Percentiles rank a stretch among this genome's conserved stretches.
Conservation (phyloP, 2,888 invertebrate genomes). For the Habrosyne pyritoides region DNA sequence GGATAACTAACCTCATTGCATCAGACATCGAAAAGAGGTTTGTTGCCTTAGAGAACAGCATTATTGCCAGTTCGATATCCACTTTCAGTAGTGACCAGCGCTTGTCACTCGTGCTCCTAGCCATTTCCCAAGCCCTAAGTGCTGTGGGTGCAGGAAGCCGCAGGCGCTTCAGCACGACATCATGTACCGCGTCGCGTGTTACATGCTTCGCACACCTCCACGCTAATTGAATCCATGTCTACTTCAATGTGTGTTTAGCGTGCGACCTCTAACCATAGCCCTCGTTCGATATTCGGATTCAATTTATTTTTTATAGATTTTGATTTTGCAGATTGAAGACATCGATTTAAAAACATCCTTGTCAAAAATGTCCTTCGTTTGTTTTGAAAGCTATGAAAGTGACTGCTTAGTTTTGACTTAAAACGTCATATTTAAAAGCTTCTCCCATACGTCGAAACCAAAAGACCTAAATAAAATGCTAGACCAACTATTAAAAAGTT, state of each 20-base stretch:
- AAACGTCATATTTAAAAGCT: no score
- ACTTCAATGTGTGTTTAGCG: slow-evolving; percentile 46
- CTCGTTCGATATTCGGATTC: slow-evolving; percentile 14
- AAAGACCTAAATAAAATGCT: background rate
- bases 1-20: background rate
- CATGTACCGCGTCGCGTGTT: slow-evolving; percentile 54
- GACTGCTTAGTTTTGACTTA: no score
- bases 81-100: slow-evolving; percentile 23
- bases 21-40: background rate
- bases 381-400: no score
- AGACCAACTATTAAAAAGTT: background rate
- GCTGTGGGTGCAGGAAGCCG: slow-evolving; percentile 69
- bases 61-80: background rate
- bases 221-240: slow-evolving; percentile 72
- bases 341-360: no score
- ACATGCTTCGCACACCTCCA: slow-evolving; percentile 63
- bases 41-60: background rate
- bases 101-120: slow-evolving; percentile 19
- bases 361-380: no score
- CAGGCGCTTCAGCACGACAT: slow-evolving; percentile 60
- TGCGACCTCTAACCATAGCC: slow-evolving; percentile 39
- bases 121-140: slow-evolving; percentile 53
- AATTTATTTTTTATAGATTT: background rate
- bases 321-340: no score
- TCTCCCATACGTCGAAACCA: background rate